Evolutionary conservation across 2,888 invertebrate species (phyloP).

Genomic region (Margaritifera margaritifera): DNA sequence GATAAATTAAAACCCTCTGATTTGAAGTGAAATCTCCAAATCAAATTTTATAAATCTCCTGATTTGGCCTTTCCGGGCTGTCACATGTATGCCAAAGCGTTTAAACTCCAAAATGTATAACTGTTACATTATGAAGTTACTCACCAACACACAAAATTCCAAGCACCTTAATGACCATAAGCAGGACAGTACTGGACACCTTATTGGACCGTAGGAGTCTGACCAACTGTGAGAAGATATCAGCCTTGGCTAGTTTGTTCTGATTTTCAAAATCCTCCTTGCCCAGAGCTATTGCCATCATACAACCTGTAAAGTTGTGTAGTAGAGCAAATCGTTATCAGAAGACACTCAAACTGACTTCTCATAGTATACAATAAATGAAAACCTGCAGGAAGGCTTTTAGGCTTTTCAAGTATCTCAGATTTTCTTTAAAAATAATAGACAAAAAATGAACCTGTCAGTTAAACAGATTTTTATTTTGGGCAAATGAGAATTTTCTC

Average conservation of each 20-base stretch:
- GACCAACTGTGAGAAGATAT: slow-evolving; percentile 70
- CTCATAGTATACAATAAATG: too few relatives aligned
- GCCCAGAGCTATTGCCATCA: slow-evolving; percentile 70
- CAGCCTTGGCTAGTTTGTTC: slow-evolving; percentile 68
- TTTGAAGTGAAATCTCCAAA: too few relatives aligned
- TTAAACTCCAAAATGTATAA: not conserved
- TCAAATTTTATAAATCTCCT: too few relatives aligned
- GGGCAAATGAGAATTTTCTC: too few relatives aligned
- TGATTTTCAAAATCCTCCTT: slow-evolving; percentile 70
- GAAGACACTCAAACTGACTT: too few relatives aligned
- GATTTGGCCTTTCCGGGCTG: too few relatives aligned
- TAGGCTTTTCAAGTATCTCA: too few relatives aligned
- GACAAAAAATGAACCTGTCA: too few relatives aligned
- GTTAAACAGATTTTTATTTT: too few relatives aligned
- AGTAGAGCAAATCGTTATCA: not conserved
- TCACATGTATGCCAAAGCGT: not conserved
- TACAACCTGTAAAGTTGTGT: slow-evolving; percentile 60
- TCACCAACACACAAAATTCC: slow-evolving; percentile 72
- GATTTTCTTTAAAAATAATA: too few relatives aligned
- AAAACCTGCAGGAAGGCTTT: too few relatives aligned
- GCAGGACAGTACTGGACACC: slow-evolving; percentile 66
- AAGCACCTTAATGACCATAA: slow-evolving; percentile 70
- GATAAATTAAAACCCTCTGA: too few relatives aligned
- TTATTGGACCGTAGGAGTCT: slow-evolving; percentile 67
- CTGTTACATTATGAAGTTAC: slow-evolving; percentile 12